phyloP scores from a whole-genome alignment of 2,888 invertebrate species.

The Camponotus fellah region DNA sequence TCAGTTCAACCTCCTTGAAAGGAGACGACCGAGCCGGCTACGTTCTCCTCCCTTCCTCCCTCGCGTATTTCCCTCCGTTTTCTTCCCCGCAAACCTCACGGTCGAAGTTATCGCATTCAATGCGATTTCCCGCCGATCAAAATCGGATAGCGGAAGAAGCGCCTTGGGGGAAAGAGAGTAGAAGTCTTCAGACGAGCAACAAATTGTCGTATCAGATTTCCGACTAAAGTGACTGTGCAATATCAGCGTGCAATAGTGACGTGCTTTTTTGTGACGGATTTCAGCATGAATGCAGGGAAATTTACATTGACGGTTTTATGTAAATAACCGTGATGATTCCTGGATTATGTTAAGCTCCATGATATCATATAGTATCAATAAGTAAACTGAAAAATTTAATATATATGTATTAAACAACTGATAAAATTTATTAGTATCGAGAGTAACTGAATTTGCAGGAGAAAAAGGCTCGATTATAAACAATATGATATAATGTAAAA shows the following conservation, averaged over 20 bases:
- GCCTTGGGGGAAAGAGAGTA: slow-evolving; percentile 47
- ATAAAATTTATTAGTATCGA: neutral
- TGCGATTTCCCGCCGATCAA: slow-evolving; percentile 82
- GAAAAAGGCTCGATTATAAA: neutral
- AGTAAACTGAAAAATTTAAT: neutral
- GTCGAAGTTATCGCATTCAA: slow-evolving; percentile 82
- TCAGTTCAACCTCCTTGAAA: slow-evolving; percentile 82
- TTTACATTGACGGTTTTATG: neutral
- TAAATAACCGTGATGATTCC: neutral
- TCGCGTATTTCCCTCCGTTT: slow-evolving; percentile 66
- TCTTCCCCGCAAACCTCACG: slow-evolving; percentile 60
- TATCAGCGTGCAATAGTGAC: slow-evolving; percentile 27
- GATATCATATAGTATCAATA: neutral
- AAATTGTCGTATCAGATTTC: slow-evolving; percentile 70
- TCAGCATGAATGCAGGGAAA: neutral
- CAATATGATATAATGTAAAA: neutral
- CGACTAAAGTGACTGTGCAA: slow-evolving; percentile 39
- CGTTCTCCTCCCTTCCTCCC: slow-evolving; percentile 61
- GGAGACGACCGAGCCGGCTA: slow-evolving; percentile 75
- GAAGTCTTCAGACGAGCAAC: slow-evolving; percentile 64
- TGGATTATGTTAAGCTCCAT: neutral
- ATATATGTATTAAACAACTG: neutral
- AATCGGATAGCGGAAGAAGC: slow-evolving; percentile 78
- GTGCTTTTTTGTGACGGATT: slow-evolving; percentile 28
- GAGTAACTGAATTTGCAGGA: neutral